A percentile compares a stretch with the other conserved stretches of the same genome.
Conservation (phyloP, 2,888 invertebrate species). For the Caenorhabditis doughertyi region DNA sequence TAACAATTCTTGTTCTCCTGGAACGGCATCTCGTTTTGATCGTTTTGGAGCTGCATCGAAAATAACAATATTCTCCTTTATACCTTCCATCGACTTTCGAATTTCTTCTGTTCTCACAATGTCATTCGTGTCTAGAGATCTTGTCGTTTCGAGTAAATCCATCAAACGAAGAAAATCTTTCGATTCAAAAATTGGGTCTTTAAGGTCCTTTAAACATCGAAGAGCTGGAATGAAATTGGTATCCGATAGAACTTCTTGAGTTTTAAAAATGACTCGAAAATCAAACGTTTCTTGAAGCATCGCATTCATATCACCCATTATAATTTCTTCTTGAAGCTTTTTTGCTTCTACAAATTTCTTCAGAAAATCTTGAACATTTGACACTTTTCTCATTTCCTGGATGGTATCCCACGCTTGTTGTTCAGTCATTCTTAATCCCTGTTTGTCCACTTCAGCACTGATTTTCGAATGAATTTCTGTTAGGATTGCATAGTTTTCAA, state of each 20-base stretch:
- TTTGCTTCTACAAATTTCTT: not conserved
- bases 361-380: not conserved
- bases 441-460: not conserved
- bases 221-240: not conserved
- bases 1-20: constrained; percentile 6
- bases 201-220: not conserved
- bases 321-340: not conserved
- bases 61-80: not conserved
- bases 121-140: not conserved
- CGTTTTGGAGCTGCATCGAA: not conserved
- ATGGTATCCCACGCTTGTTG: not conserved
- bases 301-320: not conserved
- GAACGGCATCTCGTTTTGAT: constrained; percentile 7
- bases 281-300: not conserved
- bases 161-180: not conserved
- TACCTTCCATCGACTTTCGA: not conserved
- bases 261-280: not conserved
- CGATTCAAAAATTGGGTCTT: not conserved
- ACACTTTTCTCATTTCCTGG: not conserved
- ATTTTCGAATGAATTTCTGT: not conserved
- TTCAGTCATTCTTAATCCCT: not conserved
- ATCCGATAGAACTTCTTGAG: not conserved
- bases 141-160: not conserved
- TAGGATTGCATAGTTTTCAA: not conserved
- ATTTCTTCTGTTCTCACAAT: not conserved